phyloP scores from a whole-genome alignment of 1,140 invertebrate genomes.

The Drosophila ambigua region DNA sequence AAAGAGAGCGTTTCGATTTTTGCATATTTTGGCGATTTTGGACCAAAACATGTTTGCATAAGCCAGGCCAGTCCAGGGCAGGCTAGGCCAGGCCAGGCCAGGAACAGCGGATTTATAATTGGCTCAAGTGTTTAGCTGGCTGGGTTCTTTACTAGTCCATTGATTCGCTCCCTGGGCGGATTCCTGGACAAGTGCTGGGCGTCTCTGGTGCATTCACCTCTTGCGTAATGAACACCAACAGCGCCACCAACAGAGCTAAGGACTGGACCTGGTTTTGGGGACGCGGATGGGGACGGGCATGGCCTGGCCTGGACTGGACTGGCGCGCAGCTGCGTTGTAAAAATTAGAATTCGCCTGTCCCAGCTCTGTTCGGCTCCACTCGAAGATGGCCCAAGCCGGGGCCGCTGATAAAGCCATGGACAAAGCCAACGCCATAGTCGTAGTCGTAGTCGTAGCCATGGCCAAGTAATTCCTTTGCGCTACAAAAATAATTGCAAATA shows the following conservation, averaged over 20 bases:
- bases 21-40: conserved; percentile 53
- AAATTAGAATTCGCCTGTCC: conserved; percentile 64
- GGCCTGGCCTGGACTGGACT: conserved; percentile 13
- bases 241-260: conserved; percentile 72
- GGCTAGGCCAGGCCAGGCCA: conserved; percentile 20
- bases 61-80: conserved; percentile 3
- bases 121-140: conserved; percentile 3
- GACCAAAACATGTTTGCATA: conserved; percentile 65
- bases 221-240: conserved; percentile 82
- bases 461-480: conserved; percentile 70
- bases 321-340: conserved; percentile 79
- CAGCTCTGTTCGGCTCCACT: conserved; percentile 31
- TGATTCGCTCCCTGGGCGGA: conserved; percentile 53
- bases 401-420: conserved; percentile 52
- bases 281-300: neutral
- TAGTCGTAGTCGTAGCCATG: conserved; percentile 48
- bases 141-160: conserved; percentile 23
- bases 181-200: conserved; percentile 55
- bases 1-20: conserved; percentile 60
- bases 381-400: conserved; percentile 53
- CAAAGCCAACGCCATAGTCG: conserved; percentile 48
- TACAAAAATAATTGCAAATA: conserved; percentile 82
- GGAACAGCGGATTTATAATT: conserved; percentile 45
- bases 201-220: conserved; percentile 71
- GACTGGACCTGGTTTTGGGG: conserved; percentile 40